phyloP scores from a whole-genome alignment of 2,797 vertebrate genomes.

The Poeciliopsis gracilis region DNA sequence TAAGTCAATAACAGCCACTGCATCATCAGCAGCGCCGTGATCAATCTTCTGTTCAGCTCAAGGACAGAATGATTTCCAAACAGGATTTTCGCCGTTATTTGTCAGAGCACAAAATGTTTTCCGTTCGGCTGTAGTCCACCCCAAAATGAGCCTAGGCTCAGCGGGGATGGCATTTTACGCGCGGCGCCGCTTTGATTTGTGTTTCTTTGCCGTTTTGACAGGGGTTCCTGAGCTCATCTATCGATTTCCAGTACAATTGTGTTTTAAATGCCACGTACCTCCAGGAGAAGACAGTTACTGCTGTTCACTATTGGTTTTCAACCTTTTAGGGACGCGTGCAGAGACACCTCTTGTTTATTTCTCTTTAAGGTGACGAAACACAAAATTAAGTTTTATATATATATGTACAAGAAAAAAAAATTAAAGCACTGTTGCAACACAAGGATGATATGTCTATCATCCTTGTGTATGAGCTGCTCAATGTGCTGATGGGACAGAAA shows the following conservation, averaged over 20 bases:
- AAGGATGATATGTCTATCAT: no score
- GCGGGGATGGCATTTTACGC: slow-evolving; percentile 2
- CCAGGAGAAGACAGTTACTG: slow-evolving; percentile 1
- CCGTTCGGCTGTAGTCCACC: background rate
- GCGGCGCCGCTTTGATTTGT: background rate
- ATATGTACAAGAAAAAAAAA: no score
- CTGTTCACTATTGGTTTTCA: background rate
- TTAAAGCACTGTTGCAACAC: background rate
- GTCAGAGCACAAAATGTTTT: background rate
- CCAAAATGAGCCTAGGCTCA: slow-evolving; percentile 1
- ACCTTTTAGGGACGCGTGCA: background rate
- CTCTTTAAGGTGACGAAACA: background rate
- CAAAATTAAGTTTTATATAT: background rate
- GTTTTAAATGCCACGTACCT: background rate
- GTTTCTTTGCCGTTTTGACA: background rate
- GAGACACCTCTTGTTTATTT: background rate
- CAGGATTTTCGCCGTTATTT: background rate
- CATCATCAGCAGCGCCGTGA: background rate
- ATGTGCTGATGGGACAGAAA: no score
- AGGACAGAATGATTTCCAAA: background rate
- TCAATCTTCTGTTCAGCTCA: background rate
- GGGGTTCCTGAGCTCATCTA: background rate
- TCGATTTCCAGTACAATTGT: slow-evolving; percentile 6
- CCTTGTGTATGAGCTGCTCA: no score
- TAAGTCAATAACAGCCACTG: background rate